Base-by-base conservation (phyloP, 2,797 vertebrate species). In the Anas flavirostris region DNA sequence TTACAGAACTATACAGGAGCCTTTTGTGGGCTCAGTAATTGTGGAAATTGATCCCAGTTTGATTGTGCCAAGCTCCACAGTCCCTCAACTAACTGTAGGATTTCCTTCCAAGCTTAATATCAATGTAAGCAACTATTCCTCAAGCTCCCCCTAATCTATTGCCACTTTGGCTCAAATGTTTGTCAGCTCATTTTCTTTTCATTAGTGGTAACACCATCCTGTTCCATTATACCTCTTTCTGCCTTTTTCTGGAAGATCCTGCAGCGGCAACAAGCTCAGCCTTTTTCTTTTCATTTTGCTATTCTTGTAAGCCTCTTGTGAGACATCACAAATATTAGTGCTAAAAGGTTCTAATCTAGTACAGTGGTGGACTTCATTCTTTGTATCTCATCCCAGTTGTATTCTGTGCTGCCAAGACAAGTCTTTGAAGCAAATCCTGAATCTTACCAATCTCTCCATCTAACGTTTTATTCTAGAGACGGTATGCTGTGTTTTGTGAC, bases 81-180 rank as follows among this genome's bases (percentile, higher is more conserved):
- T 90, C 59, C 67, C 48, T 76, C 52, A 67, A 12, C 19, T 78
- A 73, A 26, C 39, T 85, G 62, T 12, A 58, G 39, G 29, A 68
- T 82, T 85, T 90, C 56, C 75, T 94, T 93, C 50, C 87, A 88
- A 87, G 29, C 8, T 74, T n/a, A 44, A 50, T 70, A 83, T 56
- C 9, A 10, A 59, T 91, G 86, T 37, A 74, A 90, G 52, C 39
- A 31, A 10, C 14, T 9, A 1, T 55, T 88, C 58, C n/a, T 88
- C 18, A 18, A n/a, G 41, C 17, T 64, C 21, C 63, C 33, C 43
- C 35, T 73, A 35, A 13, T 7, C 41, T 63, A 81, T 73, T 88
- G 48, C 35, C 0, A 0, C 48, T 59, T 88, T 53, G 73, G 43
- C 84, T 92, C 56, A 44, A 12, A 16, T 21, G 50, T 52, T 86